Conservation (phyloP, 2,113 vertebrate genomes). For the Dipodomys spectabilis region DNA sequence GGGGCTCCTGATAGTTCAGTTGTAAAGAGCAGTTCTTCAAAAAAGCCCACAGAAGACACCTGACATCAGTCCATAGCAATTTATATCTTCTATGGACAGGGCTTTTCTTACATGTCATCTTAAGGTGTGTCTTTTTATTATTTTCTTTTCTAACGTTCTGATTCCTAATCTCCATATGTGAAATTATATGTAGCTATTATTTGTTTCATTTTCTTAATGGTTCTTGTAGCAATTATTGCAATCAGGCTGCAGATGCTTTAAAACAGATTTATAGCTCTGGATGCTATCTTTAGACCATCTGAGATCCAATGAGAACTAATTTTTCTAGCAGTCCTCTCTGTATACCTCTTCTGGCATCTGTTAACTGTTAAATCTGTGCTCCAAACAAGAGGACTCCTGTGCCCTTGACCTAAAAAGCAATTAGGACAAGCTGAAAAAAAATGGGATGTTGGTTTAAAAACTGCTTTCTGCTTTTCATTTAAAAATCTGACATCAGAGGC, state of each 20-base stretch:
- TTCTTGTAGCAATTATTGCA: constrained; percentile 6
- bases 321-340: constrained; percentile 14
- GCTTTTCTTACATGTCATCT: background rate
- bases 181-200: background rate
- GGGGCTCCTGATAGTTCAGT: constrained; percentile 71
- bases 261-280: constrained; percentile 27
- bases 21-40: constrained; percentile 69
- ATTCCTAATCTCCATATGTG: background rate
- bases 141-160: background rate
- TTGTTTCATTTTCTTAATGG: constrained; percentile 45
- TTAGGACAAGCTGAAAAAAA: constrained; percentile 23
- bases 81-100: constrained; percentile 44
- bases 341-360: constrained; percentile 21
- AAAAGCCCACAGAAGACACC: constrained; percentile 55
- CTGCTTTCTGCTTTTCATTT: constrained; percentile 24
- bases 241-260: constrained; percentile 3
- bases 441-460: constrained; percentile 19
- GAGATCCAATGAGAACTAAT: background rate
- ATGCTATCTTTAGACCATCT: background rate
- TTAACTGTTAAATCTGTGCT: constrained; percentile 31
- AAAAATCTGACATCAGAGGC: background rate
- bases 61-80: constrained; percentile 28
- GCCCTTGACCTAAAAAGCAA: constrained; percentile 41
- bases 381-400: background rate
- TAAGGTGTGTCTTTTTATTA: background rate